These are phyloP conservation scores for Drosophila pruinosa DNA, from an alignment of 1,140 invertebrate genomes.

Conservation along the genomic window DNA sequence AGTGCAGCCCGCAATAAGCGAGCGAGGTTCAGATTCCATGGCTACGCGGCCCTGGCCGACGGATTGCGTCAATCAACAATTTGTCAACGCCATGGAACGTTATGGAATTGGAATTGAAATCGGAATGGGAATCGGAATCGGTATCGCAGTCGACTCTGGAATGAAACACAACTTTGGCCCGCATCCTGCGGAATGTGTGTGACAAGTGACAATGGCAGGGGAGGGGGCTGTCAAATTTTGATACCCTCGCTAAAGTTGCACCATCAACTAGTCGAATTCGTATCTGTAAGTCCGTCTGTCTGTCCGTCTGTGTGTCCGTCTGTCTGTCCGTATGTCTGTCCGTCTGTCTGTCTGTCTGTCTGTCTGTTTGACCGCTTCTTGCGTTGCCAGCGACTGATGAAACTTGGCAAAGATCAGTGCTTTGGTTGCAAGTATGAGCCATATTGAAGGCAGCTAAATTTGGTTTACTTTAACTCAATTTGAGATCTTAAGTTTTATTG, in stretches of 20 bases:
- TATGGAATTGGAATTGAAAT: conserved; percentile 7
- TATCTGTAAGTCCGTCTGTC: no score
- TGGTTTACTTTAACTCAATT: no score
- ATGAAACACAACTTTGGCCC: conserved; percentile 12
- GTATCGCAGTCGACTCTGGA: background rate
- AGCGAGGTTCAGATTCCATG: conserved; percentile 55
- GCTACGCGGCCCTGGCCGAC: conserved; percentile 51
- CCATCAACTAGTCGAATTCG: no score
- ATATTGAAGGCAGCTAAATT: no score
- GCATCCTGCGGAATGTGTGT: conserved; percentile 5
- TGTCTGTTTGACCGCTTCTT: no score
- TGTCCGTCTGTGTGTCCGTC: no score
- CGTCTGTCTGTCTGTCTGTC: no score
- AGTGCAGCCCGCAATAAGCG: conserved; percentile 14
- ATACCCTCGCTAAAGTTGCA: background rate
- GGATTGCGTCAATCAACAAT: conserved; percentile 77
- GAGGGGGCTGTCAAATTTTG: background rate
- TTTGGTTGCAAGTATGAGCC: no score
- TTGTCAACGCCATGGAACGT: conserved; percentile 52
- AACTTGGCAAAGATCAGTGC: no score
- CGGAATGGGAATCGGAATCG: background rate
- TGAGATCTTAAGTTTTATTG: no score
- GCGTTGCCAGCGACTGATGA: no score
- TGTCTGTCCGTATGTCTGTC: no score
- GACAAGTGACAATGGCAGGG: background rate